Base-by-base conservation (phyloP, 2,797 vertebrate species). In the Monodelphis domestica region DNA sequence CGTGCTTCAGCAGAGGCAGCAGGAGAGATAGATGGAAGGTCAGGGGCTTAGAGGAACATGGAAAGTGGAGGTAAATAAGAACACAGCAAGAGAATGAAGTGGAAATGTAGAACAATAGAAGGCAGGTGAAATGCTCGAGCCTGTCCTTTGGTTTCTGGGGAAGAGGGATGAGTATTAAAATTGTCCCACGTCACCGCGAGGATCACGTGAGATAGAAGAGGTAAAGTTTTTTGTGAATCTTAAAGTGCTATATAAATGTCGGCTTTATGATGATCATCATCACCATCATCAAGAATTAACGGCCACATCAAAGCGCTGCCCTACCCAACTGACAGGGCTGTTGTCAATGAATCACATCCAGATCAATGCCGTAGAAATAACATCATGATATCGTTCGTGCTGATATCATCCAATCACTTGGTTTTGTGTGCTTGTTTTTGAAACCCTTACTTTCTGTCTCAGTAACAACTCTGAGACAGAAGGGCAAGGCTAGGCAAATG, bases 21-120 rank as follows among this genome's bases (percentile, higher is more conserved):
- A 92, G n/a, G 95, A 88, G 70, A 91, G n/a, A n/a, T n/a, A n/a
- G 90, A 93, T n/a, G 52, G 33, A 87, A 95, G 89, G 59, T 12
- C 0, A 38, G 93, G 89, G 54, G 89, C 28, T 30, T 1, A 30
- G 1, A 28, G 51, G 87, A 51, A 93, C 94, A 87, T 15, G 59
- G 84, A 93, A 87, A 93, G 87, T 52, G 59, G 54, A 88, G 87
- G 51, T 57, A 45, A 45, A 11, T 0, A 21, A n/a, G 92, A 94
- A 92, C 57, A 54, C 87, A 95, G 52, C 45, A 12, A 15, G 54
- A 45, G 17, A 28, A 38, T 7, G 0, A 94, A 88, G 91, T 0
- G 53, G 51, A 88, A 93, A 90, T 95, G 30, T 26, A 17, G 26
- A 21, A 24, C 95, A 63, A 91, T n/a, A 56, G 89, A 93, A 96